Evolutionary conservation across 2,888 invertebrate species (phyloP).

Genomic region (Nymphalis polychloros): DNA sequence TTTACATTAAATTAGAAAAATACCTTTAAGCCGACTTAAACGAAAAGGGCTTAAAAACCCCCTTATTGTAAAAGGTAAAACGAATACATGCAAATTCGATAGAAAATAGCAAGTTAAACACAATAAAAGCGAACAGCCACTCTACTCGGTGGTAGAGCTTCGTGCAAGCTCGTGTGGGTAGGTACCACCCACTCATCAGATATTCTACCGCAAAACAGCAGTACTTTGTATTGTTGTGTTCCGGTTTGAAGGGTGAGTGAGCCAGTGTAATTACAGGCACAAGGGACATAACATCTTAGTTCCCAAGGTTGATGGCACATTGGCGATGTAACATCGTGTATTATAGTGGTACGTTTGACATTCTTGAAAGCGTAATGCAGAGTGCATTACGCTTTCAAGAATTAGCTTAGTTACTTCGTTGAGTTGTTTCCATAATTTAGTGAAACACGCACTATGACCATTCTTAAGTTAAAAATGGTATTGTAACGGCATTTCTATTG

Average conservation of each 20-base stretch:
- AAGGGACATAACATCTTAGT: no score
- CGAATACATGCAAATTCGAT: background rate
- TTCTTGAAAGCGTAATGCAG: background rate
- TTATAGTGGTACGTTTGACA: background rate
- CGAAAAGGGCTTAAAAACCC: background rate
- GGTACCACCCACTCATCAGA: no score
- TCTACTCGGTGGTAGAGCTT: no score
- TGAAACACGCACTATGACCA: background rate
- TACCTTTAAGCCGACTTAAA: background rate
- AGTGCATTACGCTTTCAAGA: no score
- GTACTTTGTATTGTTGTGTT: no score
- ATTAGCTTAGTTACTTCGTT: background rate
- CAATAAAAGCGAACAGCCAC: background rate
- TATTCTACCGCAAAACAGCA: no score
- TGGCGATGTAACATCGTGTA: no score
- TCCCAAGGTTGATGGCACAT: no score
- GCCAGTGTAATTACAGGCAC: no score
- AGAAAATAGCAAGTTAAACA: background rate
- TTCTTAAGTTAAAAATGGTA: background rate
- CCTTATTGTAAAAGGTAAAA: background rate
- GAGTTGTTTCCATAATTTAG: constrained; percentile 1
- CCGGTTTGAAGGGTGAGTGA: no score
- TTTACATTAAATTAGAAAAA: background rate
- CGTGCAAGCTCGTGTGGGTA: no score
- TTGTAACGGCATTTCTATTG: background rate